Evolutionary conservation across 2,113 vertebrate species (phyloP).

Genomic region (Octodon degus): DNA sequence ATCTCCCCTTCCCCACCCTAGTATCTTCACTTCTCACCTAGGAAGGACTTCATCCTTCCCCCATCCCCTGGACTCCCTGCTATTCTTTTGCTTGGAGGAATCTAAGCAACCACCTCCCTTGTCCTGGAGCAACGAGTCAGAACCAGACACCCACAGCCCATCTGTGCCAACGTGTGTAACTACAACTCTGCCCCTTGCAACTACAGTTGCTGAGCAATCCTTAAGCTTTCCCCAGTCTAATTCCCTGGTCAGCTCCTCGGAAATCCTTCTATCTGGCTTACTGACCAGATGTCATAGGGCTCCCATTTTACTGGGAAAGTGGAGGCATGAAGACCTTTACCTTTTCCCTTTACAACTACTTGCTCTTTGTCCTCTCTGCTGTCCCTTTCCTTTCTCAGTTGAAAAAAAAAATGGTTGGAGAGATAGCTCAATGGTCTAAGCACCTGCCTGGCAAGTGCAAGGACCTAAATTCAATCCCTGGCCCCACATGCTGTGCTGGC

Average conservation of each 20-base stretch:
- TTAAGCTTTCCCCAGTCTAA: neutral
- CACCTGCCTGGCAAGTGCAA: too few species aligned
- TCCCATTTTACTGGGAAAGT: neutral
- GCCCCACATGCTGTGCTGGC: too few species aligned
- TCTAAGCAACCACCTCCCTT: neutral
- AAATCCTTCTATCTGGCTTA: constrained; percentile 12
- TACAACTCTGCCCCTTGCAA: neutral
- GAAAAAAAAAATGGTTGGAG: constrained; percentile 3
- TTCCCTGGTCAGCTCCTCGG: constrained; percentile 10
- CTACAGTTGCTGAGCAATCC: neutral
- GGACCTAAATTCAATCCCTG: too few species aligned
- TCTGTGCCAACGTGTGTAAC: neutral
- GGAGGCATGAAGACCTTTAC: neutral
- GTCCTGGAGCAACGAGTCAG: neutral
- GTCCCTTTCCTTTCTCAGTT: neutral
- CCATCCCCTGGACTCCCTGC: neutral
- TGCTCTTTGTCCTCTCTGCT: neutral
- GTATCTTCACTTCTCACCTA: neutral
- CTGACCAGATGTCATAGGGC: neutral
- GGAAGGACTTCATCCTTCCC: neutral
- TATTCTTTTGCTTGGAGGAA: neutral
- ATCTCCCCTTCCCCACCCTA: neutral
- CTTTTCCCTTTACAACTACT: neutral
- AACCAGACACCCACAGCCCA: neutral
- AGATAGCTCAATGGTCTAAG: too few species aligned